Conservation (phyloP, 2,113 vertebrate genomes). For the Psephotus haematonotus region DNA sequence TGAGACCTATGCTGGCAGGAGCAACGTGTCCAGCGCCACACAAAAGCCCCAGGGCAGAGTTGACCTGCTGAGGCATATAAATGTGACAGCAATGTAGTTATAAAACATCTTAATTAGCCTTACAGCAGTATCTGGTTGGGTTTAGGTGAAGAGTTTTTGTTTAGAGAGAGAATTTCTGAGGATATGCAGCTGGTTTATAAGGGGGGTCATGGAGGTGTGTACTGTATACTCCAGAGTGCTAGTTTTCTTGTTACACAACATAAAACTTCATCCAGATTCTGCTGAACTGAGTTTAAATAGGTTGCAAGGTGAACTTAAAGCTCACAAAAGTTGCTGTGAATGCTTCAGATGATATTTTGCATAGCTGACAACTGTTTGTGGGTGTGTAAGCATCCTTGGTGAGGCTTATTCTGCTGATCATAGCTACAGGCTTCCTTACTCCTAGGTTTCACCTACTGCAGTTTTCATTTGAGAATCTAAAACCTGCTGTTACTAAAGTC, state of each 20-base stretch:
- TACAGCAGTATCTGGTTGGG: neutral
- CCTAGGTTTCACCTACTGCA: neutral
- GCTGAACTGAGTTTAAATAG: neutral
- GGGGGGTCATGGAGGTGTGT: neutral
- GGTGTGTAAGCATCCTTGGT: neutral
- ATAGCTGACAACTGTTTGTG: neutral
- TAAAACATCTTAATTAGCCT: neutral
- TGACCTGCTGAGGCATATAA: neutral
- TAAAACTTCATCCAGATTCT: neutral
- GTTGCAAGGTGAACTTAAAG: neutral
- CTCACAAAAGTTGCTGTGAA: too few relatives aligned
- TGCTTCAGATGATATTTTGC: neutral
- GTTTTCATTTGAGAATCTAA: neutral
- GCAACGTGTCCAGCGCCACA: rapidly evolving
- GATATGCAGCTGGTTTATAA: neutral
- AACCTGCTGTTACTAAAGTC: neutral
- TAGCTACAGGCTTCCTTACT: neutral
- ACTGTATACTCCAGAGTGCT: neutral
- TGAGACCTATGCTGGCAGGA: neutral
- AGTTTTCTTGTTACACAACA: neutral
- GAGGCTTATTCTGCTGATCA: neutral
- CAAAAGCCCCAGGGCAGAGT: neutral
- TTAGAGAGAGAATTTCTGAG: neutral
- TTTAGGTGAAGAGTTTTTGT: neutral
- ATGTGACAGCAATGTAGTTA: neutral